Base-by-base conservation (phyloP, 2,888 invertebrate genomes). In the Phortica okadai region DNA sequence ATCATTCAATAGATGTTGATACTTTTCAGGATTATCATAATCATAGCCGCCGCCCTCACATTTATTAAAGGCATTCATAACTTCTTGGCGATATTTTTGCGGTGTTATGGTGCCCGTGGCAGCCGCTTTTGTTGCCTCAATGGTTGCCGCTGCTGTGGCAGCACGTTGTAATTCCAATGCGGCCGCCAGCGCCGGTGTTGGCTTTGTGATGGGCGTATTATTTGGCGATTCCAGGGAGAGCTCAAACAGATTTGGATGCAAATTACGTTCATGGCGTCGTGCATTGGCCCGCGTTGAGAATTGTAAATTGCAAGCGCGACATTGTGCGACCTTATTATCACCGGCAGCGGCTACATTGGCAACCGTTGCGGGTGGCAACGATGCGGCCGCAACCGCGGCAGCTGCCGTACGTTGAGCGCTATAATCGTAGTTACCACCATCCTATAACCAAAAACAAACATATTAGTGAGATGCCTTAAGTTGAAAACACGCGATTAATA, bases 281-380 rank as follows among this genome's bases (percentile, higher is more conserved):
- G 92, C 92, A 83, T 92, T 92, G 73, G 92, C 92, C 1, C 91
- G 88, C 56, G 92, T 91, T 14, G 92, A 91, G 77, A 92, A 92
- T 76, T 91, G 90, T 59, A 92, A 82, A 78, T 92, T 91, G 77
- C 92, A 92, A 7, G 92, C 90, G 41, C 91, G 89, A 74, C 92
- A 92, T 41, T 91, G 88, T 59, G 91, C 91, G 76, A 90, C 90
- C 79, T 90, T 91, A 0, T 88, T 85, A 74, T 90, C 89, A 2
- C 81, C 86, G 33, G 84, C 82, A 72, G 88, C 83, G 6, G 89
- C 85, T 59, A 85, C 85, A 77, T 86, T 87, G n/a, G 85, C 85
- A 44, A 85, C 85, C 1, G 88, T 88, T 64, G 66, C 82, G 16
- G 88, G 67, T 4, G 85, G 85, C 75, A 85, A 66, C 6, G 83